phyloP scores from a whole-genome alignment of 2,797 vertebrate genomes.

The Amblyraja radiata region DNA sequence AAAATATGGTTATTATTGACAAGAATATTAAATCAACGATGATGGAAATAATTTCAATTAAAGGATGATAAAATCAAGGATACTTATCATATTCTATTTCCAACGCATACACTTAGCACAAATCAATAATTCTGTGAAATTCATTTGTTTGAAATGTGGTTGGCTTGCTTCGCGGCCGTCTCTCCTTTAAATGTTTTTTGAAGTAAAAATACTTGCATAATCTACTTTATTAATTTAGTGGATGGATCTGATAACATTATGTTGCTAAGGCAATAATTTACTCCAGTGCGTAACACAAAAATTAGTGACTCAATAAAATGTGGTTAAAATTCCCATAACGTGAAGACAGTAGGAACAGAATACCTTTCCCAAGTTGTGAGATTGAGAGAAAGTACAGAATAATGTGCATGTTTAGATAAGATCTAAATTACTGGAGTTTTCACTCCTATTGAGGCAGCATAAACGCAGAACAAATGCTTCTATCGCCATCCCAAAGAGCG shows the following conservation, averaged over 20 bases:
- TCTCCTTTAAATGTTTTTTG: not conserved
- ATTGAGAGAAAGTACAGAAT: not conserved
- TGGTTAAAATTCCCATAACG: not conserved
- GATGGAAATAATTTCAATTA: not conserved
- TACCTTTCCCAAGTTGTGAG: not conserved
- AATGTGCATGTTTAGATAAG: not conserved
- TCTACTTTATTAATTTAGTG: too few relatives aligned
- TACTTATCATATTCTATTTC: not conserved
- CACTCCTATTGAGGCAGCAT: not conserved
- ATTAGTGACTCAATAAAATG: not conserved
- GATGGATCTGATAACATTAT: not conserved
- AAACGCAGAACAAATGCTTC: not conserved
- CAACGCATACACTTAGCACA: not conserved
- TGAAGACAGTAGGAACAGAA: not conserved
- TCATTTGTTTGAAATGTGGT: not conserved
- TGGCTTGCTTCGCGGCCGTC: not conserved
- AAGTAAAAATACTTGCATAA: not conserved
- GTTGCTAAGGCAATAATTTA: slow-evolving; percentile 21
- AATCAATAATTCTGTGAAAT: not conserved
- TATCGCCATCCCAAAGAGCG: not conserved
- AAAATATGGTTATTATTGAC: not conserved
- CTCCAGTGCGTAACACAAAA: slow-evolving; percentile 17
- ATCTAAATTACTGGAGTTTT: not conserved
- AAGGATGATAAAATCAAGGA: too few relatives aligned
- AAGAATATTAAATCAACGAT: not conserved